These are phyloP conservation scores for Sminthurinus aureus DNA, from an alignment of 2,888 invertebrate species.

Conservation along the genomic window DNA sequence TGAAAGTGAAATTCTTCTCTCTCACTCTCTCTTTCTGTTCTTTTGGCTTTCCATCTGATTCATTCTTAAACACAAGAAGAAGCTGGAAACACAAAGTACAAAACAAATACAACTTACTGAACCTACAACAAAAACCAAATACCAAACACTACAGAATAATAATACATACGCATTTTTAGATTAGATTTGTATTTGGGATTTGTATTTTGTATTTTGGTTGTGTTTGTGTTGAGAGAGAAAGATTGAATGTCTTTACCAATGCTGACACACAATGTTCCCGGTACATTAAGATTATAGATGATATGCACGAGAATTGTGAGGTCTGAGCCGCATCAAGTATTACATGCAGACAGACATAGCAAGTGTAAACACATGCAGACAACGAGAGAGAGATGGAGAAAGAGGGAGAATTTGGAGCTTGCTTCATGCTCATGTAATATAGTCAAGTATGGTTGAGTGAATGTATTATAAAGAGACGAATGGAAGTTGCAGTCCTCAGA, in stretches of 20 bases:
- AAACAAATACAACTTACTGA: neutral
- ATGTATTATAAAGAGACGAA: conserved; percentile 1
- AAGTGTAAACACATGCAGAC: neutral
- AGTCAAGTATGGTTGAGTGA: conserved; percentile 15
- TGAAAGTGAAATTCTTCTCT: too few relatives aligned
- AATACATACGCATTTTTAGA: neutral
- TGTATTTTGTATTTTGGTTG: neutral
- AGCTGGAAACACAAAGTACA: neutral
- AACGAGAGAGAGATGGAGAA: neutral
- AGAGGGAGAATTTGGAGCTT: neutral
- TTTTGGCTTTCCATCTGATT: neutral
- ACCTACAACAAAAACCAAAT: neutral
- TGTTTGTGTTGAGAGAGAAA: neutral
- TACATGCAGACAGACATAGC: neutral
- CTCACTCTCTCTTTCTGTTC: neutral
- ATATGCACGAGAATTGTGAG: neutral
- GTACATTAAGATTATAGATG: conserved; percentile 14
- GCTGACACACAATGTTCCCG: neutral
- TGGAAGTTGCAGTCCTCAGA: neutral
- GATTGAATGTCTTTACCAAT: neutral
- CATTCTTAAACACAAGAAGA: neutral
- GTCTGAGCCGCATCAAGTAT: neutral
- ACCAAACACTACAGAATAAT: neutral
- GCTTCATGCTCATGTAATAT: neutral
- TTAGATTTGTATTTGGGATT: neutral